Base-by-base conservation (phyloP, 2,888 invertebrate species). In the Tuta absoluta region DNA sequence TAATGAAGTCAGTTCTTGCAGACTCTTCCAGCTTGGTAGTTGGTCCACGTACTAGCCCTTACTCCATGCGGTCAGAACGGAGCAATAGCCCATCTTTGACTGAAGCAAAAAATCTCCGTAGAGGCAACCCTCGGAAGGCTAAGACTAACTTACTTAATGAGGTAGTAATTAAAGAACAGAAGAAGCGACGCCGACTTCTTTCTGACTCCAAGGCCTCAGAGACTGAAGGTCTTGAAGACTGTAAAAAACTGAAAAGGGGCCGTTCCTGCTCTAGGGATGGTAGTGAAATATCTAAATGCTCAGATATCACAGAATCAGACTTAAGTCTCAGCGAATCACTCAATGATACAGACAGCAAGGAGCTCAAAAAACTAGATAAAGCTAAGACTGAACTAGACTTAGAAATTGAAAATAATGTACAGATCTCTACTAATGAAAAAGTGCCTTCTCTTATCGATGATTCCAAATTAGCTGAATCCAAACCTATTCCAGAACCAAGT, bases 81-180 rank as follows among this genome's bases (percentile, higher is more conserved):
- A 91, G 92, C 72, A 91, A 90, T 69, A 92, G 92, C 67, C 92
- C 92, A 59, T 87, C 90, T 67, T 73, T 88, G 60, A 81, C 85
- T 63, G 92, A 93, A 69, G 90, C 90, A 28, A 92, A 94, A 69
- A 93, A 93, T 67, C 85, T 95, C 64, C 87, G 95, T 62, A 95
- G 95, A 79, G 95, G 95, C 0, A 95, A 94, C 77, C 93, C 94
- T 57, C 91, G 94, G 64, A 94, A 94, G 82, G 84, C 93, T 11
- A 93, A 93, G 75, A 92, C 87, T 71, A 86, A 91, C 71, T 85
- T 92, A 58, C 78, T 94, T 48, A 89, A 92, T 74, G 93, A 93
- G 71, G 93, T 93, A 67, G 87, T 94, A n/a, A 85, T 88, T 74
- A 91, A 91, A 68, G 93, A 93, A 72, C 87, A 88, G 68, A 92